A percentile compares a stretch with the other conserved stretches of the same genome.
Evolutionary conservation across 2,797 vertebrate species (phyloP).

Genomic region (Syndactyla subalaris): DNA sequence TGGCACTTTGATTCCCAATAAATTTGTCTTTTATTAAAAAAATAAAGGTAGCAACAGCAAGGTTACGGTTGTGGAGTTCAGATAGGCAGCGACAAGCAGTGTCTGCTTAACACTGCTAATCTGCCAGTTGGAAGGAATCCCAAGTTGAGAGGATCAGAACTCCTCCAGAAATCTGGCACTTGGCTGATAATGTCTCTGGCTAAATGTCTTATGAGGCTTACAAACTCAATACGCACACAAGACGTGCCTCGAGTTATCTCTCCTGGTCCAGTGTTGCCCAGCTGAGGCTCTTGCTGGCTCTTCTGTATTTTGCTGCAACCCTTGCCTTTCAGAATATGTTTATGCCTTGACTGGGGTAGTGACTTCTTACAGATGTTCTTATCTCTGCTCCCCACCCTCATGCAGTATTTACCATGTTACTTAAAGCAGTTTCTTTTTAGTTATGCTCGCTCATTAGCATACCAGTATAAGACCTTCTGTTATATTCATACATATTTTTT

Average conservation of each 20-base stretch:
- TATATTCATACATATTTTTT: background rate
- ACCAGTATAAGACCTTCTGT: background rate
- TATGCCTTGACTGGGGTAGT: background rate
- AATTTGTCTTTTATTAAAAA: slow-evolving; percentile 69
- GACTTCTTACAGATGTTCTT: background rate
- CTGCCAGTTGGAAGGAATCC: slow-evolving; percentile 64
- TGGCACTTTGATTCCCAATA: slow-evolving; percentile 14
- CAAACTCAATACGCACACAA: background rate
- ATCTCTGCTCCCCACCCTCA: slow-evolving; percentile 11
- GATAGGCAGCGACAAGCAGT: slow-evolving; percentile 43
- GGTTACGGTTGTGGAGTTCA: slow-evolving; percentile 28
- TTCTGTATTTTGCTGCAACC: slow-evolving; percentile 29
- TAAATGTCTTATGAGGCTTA: slow-evolving; percentile 37
- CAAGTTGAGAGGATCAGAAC: slow-evolving; percentile 52
- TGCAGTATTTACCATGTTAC: background rate
- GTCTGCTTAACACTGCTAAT: slow-evolving; percentile 61
- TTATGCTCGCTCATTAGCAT: background rate
- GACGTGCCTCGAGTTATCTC: slow-evolving; percentile 32
- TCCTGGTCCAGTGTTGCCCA: slow-evolving; percentile 15
- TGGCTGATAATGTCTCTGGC: slow-evolving; percentile 59
- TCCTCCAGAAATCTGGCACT: slow-evolving; percentile 51
- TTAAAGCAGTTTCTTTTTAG: background rate
- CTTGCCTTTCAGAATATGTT: slow-evolving; percentile 18
- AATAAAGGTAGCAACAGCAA: slow-evolving; percentile 70
- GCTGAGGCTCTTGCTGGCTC: slow-evolving; percentile 51